Conservation (phyloP, 2,113 vertebrate genomes). For the Polypterus bichir region DNA sequence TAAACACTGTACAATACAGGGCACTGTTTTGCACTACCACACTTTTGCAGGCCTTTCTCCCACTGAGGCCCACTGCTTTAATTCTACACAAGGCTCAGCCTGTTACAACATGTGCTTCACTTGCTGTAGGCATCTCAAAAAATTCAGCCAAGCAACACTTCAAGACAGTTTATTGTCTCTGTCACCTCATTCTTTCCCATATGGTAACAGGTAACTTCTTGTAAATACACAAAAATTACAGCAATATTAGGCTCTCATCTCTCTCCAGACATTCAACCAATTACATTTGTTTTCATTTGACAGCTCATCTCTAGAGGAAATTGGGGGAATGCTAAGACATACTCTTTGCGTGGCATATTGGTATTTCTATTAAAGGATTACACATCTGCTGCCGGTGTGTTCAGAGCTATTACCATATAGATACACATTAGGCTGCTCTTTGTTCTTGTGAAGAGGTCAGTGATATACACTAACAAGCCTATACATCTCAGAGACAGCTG, state of each 20-base stretch:
- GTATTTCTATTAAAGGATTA: constrained; percentile 4
- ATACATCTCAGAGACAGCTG: too few relatives aligned
- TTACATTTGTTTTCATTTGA: constrained; percentile 15
- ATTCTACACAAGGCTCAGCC: neutral
- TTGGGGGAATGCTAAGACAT: neutral
- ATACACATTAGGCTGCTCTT: too few relatives aligned
- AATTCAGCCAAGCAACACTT: constrained; percentile 18
- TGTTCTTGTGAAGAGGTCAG: too few relatives aligned
- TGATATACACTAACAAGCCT: too few relatives aligned
- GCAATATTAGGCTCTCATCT: neutral
- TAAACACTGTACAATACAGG: too few relatives aligned
- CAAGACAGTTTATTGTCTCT: constrained; percentile 7
- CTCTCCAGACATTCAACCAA: constrained; percentile 7
- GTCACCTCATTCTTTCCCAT: constrained; percentile 8
- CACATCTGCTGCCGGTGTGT: constrained; percentile 4
- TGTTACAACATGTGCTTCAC: constrained; percentile 14
- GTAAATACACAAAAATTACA: constrained; percentile 15
- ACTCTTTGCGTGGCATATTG: constrained; percentile 2
- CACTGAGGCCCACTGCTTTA: too few relatives aligned
- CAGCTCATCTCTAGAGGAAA: constrained; percentile 10
- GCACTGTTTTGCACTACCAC: too few relatives aligned
- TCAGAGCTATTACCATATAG: neutral
- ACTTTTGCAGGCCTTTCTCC: too few relatives aligned
- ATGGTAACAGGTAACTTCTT: constrained; percentile 17
- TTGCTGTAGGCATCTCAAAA: constrained; percentile 18